Base-by-base conservation (phyloP, 92 coral and sea anemone genomes). In the Parazoanthus atlanticus region DNA sequence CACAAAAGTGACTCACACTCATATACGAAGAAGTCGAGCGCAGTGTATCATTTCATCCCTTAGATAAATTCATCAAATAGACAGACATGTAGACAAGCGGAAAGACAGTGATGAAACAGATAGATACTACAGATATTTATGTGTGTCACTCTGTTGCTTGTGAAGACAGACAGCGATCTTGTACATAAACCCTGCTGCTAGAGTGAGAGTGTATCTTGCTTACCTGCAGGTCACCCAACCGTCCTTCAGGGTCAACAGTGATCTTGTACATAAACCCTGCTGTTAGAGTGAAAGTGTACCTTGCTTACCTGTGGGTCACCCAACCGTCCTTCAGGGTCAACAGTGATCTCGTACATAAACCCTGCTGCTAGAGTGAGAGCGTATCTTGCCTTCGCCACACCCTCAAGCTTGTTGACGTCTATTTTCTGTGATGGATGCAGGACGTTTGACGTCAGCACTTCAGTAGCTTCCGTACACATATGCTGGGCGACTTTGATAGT, bases 241-340 rank as follows among this genome's bases (percentile, higher is more conserved):
- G 75, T 40, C 61, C 88, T 19, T 69, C 41, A 61, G 78, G 58
- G 49, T 93, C 91, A 49, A 88, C 80, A 28, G 77, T 52, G 17
- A 86, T 89, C 65, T 90, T 73, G 90, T 88, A 88, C 92, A 94
- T 81, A 64, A 91, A 94, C 54, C 80, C 93, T 33, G 96, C 92
- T 43, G 90, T 58, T 21, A 92, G 89, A 40, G 90, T 79, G 72
- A 94, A 43, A 79, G 85, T 85, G 65, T 92, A 90, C 25, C 96
- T 93, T 8, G 91, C 92, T 58, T 89, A 43, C 49, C 49, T 43
- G 49, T 7, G 49, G 49, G 49, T 94, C 43, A 94, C 93, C 34
- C 92, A 91, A 61, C 91, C 91, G 80, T 94, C 96, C 76, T n/a
- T 82, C 86, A 64, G 86, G 34, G 40, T 90, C 92, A 69, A 86